Conservation (phyloP, 2,113 vertebrate genomes). For the Lagenorhynchus albirostris region DNA sequence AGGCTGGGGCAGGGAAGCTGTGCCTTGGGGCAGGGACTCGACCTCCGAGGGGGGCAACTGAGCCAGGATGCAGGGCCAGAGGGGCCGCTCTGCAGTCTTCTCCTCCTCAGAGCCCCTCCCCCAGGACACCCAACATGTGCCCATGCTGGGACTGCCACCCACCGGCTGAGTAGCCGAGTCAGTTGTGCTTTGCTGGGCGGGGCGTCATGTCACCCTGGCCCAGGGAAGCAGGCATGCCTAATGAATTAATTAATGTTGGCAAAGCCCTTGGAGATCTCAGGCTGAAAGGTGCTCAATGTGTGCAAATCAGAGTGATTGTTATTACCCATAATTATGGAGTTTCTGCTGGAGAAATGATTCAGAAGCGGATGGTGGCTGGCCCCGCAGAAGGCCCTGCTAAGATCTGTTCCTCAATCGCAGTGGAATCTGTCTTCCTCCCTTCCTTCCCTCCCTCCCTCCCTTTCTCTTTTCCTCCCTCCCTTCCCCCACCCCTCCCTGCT, state of each 20-base stretch:
- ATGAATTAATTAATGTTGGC: slow-evolving; percentile 64
- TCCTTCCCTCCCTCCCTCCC: background rate
- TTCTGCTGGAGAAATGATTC: slow-evolving; percentile 51
- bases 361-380: background rate
- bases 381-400: slow-evolving; percentile 6
- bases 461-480: background rate
- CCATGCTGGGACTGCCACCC: background rate
- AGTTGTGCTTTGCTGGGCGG: background rate
- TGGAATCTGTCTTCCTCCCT: background rate
- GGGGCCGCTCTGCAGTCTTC: background rate
- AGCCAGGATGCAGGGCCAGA: background rate
- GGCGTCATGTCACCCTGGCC: background rate
- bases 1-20: background rate
- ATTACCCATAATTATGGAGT: slow-evolving; percentile 55
- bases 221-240: background rate
- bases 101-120: background rate
- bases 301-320: slow-evolving; percentile 56
- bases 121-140: background rate
- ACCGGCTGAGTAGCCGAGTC: background rate
- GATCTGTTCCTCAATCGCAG: background rate
- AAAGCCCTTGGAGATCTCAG: slow-evolving; percentile 44
- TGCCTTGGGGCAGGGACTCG: background rate
- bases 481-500: background rate
- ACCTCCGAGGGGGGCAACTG: background rate
- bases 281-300: slow-evolving; percentile 46